Percentiles rank a stretch among this genome's conserved stretches.
Conservation (phyloP, 2,797 vertebrate species). For the Anableps anableps region DNA sequence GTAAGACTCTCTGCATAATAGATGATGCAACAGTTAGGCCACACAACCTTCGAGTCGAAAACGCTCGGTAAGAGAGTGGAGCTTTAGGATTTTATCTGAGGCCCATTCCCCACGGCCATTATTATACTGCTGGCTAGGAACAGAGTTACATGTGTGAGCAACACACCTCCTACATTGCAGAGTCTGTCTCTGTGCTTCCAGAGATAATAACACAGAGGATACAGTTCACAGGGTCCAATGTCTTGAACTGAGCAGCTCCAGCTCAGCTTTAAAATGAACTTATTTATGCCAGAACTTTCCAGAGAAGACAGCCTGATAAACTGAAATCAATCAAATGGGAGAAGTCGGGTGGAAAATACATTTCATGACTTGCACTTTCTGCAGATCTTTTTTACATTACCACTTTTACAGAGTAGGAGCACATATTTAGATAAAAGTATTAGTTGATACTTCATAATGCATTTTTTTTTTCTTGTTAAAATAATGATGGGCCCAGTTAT, state of each 20-base stretch:
- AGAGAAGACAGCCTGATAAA: not conserved
- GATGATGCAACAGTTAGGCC: slow-evolving; percentile 57
- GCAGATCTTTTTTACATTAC: not conserved
- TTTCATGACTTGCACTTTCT: not conserved
- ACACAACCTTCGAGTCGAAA: slow-evolving; percentile 34
- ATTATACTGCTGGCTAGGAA: slow-evolving; percentile 13
- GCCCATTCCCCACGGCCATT: slow-evolving; percentile 9
- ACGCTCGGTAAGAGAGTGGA: slow-evolving; percentile 34
- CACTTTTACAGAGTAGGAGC: not conserved
- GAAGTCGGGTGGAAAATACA: not conserved
- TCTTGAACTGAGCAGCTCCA: slow-evolving; percentile 23
- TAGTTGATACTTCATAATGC: no score
- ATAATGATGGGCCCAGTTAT: no score
- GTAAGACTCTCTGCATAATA: slow-evolving; percentile 67
- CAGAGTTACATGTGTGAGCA: slow-evolving; percentile 15
- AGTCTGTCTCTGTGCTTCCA: slow-evolving; percentile 8
- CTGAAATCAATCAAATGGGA: not conserved
- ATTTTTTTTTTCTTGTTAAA: no score
- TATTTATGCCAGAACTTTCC: not conserved
- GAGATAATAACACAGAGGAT: slow-evolving; percentile 3
- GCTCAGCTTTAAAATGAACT: not conserved
- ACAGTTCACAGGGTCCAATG: slow-evolving; percentile 5
- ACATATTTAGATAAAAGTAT: not conserved
- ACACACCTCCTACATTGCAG: slow-evolving; percentile 28
- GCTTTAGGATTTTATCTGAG: slow-evolving; percentile 39